Evolutionary conservation across 2,888 invertebrate species (phyloP).

Genomic region (Germaria angustata): DNA sequence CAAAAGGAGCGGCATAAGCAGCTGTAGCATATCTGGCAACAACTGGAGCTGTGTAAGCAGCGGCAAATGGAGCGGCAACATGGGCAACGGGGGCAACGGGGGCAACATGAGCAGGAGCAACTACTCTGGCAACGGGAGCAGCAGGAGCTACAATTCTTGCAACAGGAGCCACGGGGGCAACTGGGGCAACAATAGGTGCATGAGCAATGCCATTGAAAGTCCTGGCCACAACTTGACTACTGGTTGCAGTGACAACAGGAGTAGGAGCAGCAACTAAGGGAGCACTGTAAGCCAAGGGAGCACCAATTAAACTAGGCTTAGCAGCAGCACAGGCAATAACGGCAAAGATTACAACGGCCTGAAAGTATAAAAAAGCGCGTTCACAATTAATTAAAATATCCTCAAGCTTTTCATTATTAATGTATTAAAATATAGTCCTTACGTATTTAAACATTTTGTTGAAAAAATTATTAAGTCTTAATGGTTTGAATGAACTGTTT

Average conservation of each 20-base stretch:
- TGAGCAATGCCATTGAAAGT: conserved; percentile 70
- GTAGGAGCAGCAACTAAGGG: conserved; percentile 65
- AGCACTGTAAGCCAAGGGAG: conserved; percentile 69
- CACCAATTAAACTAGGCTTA: conserved; percentile 69
- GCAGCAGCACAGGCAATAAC: conserved; percentile 71
- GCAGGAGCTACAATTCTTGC: conserved; percentile 44
- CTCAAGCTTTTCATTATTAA: neutral
- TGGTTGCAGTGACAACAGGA: conserved; percentile 65
- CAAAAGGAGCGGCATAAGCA: conserved; percentile 52
- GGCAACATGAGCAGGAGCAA: conserved; percentile 32
- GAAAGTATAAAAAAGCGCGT: conserved; percentile 6
- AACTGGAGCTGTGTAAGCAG: conserved; percentile 68
- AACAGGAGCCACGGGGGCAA: conserved; percentile 37
- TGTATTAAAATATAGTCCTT: conserved; percentile 9
- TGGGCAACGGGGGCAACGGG: conserved; percentile 38
- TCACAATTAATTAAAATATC: neutral
- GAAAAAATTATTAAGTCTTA: neutral
- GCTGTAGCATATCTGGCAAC: conserved; percentile 57
- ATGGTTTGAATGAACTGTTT: conserved; percentile 31
- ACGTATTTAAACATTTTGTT: conserved; percentile 66
- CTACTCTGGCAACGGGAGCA: conserved; percentile 35
- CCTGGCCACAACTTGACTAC: conserved; percentile 68
- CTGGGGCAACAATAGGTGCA: conserved; percentile 80
- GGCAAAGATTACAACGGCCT: conserved; percentile 72
- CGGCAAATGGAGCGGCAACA: conserved; percentile 35